Evolutionary conservation across 2,113 vertebrate genomes (phyloP), one percentile per base, ranked within the genome.

Genomic region (Festucalex cinctus): DNA sequence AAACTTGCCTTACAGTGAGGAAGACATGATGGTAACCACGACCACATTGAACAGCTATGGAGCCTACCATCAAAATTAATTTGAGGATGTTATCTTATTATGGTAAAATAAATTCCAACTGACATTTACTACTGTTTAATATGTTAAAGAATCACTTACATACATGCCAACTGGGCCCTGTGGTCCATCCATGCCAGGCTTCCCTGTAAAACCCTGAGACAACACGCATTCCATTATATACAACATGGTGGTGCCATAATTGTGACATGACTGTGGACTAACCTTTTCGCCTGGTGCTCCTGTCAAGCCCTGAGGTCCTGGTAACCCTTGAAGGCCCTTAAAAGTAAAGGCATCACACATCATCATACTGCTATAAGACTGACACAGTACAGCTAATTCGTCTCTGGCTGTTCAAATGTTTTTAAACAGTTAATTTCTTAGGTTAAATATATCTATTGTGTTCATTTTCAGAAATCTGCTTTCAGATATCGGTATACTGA

Each of bases 161-260:
- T 93, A 90, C 90, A 91, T 89, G 88, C 94, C 95, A 65, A 96
- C 93, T 64, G 88, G 85, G 76, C 94, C 95, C 79, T 96, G 95
- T 0, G 88, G 90, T 75, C 95, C 95, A 54, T 93, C 92, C 1
- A 32, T 19, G 62, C 94, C 94, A 0, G 88, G 79, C 68, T 95
- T 94, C 61, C 95, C 95, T 60, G 88, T 88, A 65, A 94, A 90
- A 35, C 95, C 95, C 95, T 96, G 80, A 73, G 64, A 54, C 82
- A n/a, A 73, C 28, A 77, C 37, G 63, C 41, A 71, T 61, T 22
- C n/a, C 17, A 14, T 64, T 63, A 63, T 32, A 77, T 41, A 36
- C 9, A 35, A 9, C 41, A 19, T 63, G 39, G 69, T 41, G 63
- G n/a, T 35, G 20, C 10, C 12, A 32, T 59, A 14, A 65, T 19